Evolutionary conservation across 2,113 vertebrate genomes (phyloP).

Genomic region (Corvus moneduloides): DNA sequence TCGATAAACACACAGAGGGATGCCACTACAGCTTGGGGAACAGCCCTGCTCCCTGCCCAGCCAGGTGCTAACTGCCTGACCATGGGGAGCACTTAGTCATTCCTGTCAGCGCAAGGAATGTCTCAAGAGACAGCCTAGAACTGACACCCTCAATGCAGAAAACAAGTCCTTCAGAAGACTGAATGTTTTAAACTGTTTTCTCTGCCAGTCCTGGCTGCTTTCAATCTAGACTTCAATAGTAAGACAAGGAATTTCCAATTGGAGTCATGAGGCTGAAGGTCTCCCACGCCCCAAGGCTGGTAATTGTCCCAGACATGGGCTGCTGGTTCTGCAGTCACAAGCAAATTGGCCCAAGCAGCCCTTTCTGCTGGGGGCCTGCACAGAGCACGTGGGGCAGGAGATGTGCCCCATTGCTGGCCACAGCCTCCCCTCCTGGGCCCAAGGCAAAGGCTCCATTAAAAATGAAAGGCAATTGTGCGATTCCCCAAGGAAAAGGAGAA

Average conservation of each 20-base stretch:
- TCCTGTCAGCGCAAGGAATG: fast-evolving
- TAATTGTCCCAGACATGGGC: not conserved
- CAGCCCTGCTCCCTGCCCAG: not conserved
- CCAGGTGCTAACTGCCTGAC: not conserved
- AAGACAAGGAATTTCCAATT: not conserved
- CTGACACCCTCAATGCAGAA: not conserved
- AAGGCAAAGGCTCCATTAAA: not conserved
- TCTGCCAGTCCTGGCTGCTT: not conserved
- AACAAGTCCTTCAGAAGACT: not conserved
- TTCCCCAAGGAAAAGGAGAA: constrained; percentile 33
- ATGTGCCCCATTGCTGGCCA: not conserved
- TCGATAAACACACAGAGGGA: not conserved
- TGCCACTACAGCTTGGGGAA: not conserved
- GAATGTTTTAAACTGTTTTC: not conserved
- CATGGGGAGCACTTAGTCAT: not conserved
- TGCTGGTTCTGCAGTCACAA: not conserved
- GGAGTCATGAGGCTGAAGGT: constrained; percentile 8
- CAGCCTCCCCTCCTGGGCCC: not conserved
- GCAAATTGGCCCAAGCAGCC: not conserved
- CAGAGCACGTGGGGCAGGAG: not conserved
- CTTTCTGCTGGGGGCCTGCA: not conserved
- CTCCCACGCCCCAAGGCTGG: not conserved
- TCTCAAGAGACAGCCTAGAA: not conserved
- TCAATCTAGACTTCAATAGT: not conserved
- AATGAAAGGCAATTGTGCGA: not conserved